phyloP scores from a whole-genome alignment of 1,140 invertebrate genomes.

The Drosophila leontia region DNA sequence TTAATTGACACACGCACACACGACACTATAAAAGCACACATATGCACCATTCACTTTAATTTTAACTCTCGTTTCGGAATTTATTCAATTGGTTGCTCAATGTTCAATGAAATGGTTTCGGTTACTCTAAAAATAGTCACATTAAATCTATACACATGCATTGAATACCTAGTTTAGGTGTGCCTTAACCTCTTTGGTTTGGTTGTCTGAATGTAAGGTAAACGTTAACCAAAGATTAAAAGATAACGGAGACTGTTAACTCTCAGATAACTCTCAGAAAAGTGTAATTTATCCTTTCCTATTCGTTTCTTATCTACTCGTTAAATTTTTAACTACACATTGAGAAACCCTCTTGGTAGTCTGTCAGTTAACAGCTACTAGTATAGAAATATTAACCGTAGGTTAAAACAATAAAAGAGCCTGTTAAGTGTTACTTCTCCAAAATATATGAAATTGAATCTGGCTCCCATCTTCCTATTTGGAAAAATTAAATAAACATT shows the following conservation, averaged over 20 bases:
- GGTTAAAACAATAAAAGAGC: background rate
- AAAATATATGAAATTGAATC: background rate
- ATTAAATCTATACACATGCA: too few species aligned
- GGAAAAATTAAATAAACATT: background rate
- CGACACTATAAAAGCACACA: slow-evolving; percentile 21
- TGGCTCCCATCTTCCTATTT: background rate
- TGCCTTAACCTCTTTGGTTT: background rate
- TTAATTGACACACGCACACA: slow-evolving; percentile 40
- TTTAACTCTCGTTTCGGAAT: slow-evolving; percentile 33
- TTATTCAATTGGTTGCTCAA: slow-evolving; percentile 27
- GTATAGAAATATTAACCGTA: background rate
- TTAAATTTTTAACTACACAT: background rate
- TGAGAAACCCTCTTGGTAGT: background rate
- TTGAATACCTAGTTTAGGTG: background rate
- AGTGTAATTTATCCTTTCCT: background rate
- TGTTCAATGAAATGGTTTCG: background rate
- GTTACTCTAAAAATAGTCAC: background rate
- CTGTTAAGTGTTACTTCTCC: background rate
- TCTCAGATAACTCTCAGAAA: background rate
- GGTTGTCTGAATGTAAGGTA: too few species aligned
- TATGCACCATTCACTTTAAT: slow-evolving; percentile 21
- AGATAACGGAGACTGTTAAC: background rate
- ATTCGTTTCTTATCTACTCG: background rate
- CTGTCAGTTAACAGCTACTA: background rate
- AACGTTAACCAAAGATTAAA: background rate